Conservation (phyloP, 2,113 vertebrate species). For the Oryzias celebensis region DNA sequence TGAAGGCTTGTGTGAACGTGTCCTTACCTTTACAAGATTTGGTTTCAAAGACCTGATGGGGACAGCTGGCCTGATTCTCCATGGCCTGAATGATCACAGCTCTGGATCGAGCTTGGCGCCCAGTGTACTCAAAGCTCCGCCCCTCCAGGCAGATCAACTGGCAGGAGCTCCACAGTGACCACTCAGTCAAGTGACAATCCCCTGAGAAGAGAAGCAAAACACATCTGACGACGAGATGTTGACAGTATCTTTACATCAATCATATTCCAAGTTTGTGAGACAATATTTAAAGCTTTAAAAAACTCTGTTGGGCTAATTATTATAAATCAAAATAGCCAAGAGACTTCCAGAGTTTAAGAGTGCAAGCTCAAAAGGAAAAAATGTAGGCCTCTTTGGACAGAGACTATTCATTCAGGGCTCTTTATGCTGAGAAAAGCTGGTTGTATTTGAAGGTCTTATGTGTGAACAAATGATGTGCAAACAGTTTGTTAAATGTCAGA, state of each 20-base stretch:
- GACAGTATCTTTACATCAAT: too few relatives aligned
- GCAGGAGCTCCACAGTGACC: constrained; percentile 95
- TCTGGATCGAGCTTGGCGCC: constrained; percentile 88
- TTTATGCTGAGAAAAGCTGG: constrained; percentile 3
- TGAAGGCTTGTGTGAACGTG: too few relatives aligned
- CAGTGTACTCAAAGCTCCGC: constrained; percentile 86
- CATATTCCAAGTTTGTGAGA: too few relatives aligned
- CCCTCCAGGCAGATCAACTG: constrained; percentile 93
- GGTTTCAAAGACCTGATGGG: constrained; percentile 86
- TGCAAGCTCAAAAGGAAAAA: too few relatives aligned
- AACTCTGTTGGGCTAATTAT: too few relatives aligned
- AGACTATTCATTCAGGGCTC: too few relatives aligned
- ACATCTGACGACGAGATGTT: too few relatives aligned
- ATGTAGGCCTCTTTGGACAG: too few relatives aligned
- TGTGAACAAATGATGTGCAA: constrained; percentile 29
- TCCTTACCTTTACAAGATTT: constrained; percentile 87
- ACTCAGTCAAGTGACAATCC: constrained; percentile 93
- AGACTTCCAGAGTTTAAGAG: too few relatives aligned
- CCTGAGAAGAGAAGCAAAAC: constrained; percentile 67
- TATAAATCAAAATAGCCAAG: too few relatives aligned
- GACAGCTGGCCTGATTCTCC: constrained; percentile 87
- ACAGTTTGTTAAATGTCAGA: constrained; percentile 52
- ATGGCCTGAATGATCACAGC: constrained; percentile 84
- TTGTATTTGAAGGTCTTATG: constrained; percentile 7
- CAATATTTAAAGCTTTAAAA: too few relatives aligned